Base-by-base conservation (phyloP, 2,888 invertebrate species). In the Schizaphis graminum region DNA sequence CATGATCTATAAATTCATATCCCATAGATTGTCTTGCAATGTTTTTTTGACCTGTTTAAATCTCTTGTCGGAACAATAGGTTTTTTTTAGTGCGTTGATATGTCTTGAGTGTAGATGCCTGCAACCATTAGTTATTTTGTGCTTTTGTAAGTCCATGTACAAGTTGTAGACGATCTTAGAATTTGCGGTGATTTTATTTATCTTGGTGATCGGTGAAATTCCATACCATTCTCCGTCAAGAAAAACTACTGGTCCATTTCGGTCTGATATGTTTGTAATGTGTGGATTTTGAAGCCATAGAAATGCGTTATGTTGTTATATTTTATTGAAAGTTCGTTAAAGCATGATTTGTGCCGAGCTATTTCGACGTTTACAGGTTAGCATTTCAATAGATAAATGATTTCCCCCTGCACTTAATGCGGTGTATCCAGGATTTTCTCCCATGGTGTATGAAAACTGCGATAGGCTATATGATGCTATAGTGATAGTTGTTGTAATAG, bases 381-480 rank as follows among this genome's bases (percentile, higher is more conserved):
- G 26, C 57, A 67, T 67, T 89, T 89, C 28, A 67, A 24, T 47
- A 89, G 16, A 41, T 89, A 89, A 7, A 89, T 89, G 7, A 67
- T 56, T 67, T 89, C 89, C 89, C 0, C 89, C 89, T 1, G 61
- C 44, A 4, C 28, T 89, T 1, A 89, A 11, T 13, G 61, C 44
- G 1, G 47, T 89, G 61, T 26, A 89, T 35, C 56, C 89, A 2
- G 89, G 56, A 26, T 57, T 57, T 57, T 44, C 89, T 0, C 89
- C 89, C 47, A 89, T 26, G 1, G 28, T 13, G 3, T 67, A 89
- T 16, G 44, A 26, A n/a, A 89, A 89, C 47, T 67, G 47, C 0
- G 24, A 21, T 35, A 88, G 7, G 11, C 41, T 57, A 41, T 57
- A 57, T 11, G 89, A 24, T 56, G n/a, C n/a, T 41, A 57, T 7